These are phyloP conservation scores for Pandemis corylana DNA, from an alignment of 2,888 invertebrate genomes.

Conservation along the genomic window DNA sequence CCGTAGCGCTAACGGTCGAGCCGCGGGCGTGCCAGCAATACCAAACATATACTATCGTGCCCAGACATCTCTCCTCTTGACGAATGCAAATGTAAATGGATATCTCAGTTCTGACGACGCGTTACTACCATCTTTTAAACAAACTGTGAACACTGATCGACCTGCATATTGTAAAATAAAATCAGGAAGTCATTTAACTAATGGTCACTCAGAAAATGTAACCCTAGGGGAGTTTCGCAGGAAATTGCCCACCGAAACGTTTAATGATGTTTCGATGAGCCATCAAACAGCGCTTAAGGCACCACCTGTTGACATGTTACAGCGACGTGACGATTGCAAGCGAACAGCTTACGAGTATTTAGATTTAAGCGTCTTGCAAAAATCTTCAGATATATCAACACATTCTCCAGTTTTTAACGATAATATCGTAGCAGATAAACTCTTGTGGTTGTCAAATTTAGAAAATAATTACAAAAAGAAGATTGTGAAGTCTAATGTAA, in stretches of 20 bases:
- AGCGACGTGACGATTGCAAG: constrained; percentile 5
- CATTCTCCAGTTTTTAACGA: not conserved
- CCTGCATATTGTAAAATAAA: constrained; percentile 46
- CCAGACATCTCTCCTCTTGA: constrained; percentile 72
- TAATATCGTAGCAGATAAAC: not conserved
- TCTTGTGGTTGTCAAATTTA: not conserved
- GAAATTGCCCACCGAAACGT: constrained; percentile 8
- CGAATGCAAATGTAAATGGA: constrained; percentile 72
- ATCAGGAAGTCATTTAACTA: constrained; percentile 7
- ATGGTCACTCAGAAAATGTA: constrained; percentile 5
- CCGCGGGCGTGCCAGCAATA: constrained; percentile 76
- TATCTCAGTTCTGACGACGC: constrained; percentile 61
- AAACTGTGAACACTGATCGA: constrained; percentile 52
- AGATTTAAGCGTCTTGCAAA: constrained; percentile 47
- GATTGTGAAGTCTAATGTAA: not conserved
- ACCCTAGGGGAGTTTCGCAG: not conserved
- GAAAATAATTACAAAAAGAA: constrained; percentile 2
- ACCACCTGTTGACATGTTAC: not conserved
- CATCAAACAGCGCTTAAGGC: not conserved
- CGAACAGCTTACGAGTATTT: constrained; percentile 43
- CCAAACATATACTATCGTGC: constrained; percentile 74
- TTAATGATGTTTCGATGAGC: not conserved
- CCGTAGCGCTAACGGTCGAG: constrained; percentile 77
- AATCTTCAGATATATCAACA: constrained; percentile 41
- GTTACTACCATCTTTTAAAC: constrained; percentile 56